Evolutionary conservation across 2,888 invertebrate species (phyloP), one percentile per base, ranked within the genome.

Genomic region (Eremobia ochroleuca): DNA sequence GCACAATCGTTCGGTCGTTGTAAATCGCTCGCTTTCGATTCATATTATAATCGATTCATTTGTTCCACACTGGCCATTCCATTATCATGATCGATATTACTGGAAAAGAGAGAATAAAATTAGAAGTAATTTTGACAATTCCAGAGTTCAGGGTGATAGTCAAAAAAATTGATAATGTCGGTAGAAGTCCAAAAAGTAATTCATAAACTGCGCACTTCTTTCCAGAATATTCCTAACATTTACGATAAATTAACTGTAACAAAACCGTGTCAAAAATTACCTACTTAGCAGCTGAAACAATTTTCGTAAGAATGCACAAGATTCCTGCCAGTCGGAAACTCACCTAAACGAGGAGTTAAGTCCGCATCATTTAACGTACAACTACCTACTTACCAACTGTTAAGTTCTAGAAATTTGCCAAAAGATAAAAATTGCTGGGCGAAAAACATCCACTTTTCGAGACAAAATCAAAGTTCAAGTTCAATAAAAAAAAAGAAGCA

Each of bases 1-100:
- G 58, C 73, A 46, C 76, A 84, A 82, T 85, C 84, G 69, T 72
- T 78, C 65, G 55, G 25, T 81, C 67, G 40, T 58, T 77, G 64
- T 76, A 77, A 81, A 83, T 83, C 70, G 83, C 55, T 79, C 75
- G 71, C 64, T 87, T 88, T 81, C 81, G 76, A 87, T 81, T 74
- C 87, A 75, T 76, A 71, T 81, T 87, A 81, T 81, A 88, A 87
- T 82, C 78, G 79, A 73, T 85, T 82, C 55, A 87, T 87, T 87
- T 72, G 85, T 88, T 81, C 74, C 77, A 76, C 78, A 55, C 62
- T 67, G 58, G 66, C 31, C 70, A 61, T 34, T 61, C 0, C 2
- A 34, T 61, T 67, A 76, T 85, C 62, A 76, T 79, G 67, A 79
- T 68, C 69, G 43, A 55, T 55, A 74, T 75, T 49, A 62, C 43